These are phyloP conservation scores for Phoebastria nigripes DNA, from an alignment of 2,797 vertebrate genomes.

Conservation along the genomic window DNA sequence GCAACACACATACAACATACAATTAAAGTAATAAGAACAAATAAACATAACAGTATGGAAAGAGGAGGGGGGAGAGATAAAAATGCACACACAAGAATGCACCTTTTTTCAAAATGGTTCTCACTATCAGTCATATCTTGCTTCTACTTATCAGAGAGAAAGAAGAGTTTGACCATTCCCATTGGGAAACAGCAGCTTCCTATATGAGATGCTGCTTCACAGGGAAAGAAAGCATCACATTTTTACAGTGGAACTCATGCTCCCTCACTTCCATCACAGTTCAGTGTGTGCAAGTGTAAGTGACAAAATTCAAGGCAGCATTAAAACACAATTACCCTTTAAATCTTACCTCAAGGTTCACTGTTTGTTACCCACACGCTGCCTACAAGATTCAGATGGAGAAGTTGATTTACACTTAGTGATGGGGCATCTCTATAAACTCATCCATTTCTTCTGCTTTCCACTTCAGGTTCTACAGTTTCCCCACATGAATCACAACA, in stretches of 20 bases:
- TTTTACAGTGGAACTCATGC: not conserved
- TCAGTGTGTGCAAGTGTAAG: not conserved
- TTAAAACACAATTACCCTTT: not conserved
- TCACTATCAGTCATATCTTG: not conserved
- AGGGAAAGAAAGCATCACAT: not conserved
- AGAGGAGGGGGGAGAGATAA: rapidly evolving
- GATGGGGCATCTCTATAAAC: not conserved
- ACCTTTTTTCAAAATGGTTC: not conserved
- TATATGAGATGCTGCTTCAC: not conserved
- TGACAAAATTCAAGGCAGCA: not conserved
- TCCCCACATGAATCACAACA: not conserved
- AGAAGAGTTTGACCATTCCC: not conserved
- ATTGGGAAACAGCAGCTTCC: not conserved
- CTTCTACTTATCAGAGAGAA: not conserved
- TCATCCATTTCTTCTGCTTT: not conserved
- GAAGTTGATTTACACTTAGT: not conserved
- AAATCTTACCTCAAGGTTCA: not conserved
- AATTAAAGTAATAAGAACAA: not conserved
- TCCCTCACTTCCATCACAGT: not conserved
- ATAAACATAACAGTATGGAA: not conserved
- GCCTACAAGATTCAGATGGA: not conserved
- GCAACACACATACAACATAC: not conserved
- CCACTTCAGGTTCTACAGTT: not conserved
- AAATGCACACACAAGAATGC: not conserved
- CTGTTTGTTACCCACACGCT: not conserved